Percentiles rank a stretch among this genome's conserved stretches.
These are phyloP conservation scores for Apaloderma vittatum DNA, from an alignment of 2,113 vertebrate genomes.

Conservation along the genomic window DNA sequence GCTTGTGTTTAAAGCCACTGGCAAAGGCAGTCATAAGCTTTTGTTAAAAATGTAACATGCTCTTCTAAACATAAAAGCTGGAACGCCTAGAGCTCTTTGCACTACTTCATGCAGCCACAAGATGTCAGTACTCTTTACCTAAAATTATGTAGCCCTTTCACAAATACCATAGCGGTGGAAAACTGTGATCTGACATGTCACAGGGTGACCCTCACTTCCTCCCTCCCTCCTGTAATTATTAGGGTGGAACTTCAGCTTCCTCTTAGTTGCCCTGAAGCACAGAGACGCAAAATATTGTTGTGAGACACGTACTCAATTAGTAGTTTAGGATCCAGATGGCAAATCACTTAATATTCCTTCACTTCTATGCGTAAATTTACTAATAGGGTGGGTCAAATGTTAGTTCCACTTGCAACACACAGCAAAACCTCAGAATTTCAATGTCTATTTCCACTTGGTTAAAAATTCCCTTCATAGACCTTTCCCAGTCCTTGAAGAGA, in stretches of 20 bases:
- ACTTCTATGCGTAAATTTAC: neutral
- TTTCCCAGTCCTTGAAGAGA: neutral
- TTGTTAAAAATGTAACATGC: neutral
- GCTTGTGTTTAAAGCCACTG: neutral
- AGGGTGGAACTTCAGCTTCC: neutral
- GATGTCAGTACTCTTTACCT: slow-evolving; percentile 62
- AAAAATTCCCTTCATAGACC: neutral
- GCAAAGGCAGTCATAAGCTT: neutral
- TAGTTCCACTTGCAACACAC: neutral
- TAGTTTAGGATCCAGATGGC: neutral
- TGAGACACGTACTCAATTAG: neutral
- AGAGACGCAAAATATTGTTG: neutral
- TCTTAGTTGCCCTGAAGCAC: fast-evolving
- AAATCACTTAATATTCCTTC: neutral
- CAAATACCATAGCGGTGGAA: fast-evolving
- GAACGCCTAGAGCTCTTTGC: neutral
- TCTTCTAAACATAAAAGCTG: neutral
- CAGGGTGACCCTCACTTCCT: fast-evolving
- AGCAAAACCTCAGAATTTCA: neutral
- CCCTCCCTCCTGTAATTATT: neutral
- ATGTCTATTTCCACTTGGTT: neutral
- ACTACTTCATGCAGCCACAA: slow-evolving; percentile 56
- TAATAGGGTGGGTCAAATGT: neutral
- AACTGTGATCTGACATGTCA: fast-evolving
- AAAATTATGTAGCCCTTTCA: neutral